A percentile compares a stretch with the other conserved stretches of the same genome.
phyloP scores from a whole-genome alignment of 2,888 invertebrate species.

The Drosophila picticornis region DNA sequence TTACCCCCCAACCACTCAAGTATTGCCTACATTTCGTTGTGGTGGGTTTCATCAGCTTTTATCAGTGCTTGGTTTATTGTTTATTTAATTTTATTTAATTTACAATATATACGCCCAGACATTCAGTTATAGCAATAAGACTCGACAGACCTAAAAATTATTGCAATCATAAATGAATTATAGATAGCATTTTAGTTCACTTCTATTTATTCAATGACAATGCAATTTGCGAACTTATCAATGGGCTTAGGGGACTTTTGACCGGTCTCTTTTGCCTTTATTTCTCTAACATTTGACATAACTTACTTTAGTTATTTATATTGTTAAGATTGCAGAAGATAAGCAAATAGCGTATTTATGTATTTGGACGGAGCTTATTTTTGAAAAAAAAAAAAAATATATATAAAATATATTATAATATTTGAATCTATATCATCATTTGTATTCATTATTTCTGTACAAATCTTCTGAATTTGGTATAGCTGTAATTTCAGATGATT shows the following conservation, averaged over 20 bases:
- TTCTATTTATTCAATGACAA: constrained; percentile 11
- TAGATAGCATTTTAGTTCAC: not conserved
- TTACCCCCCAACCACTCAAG: not conserved
- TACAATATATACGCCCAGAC: constrained; percentile 4
- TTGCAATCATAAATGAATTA: constrained; percentile 13
- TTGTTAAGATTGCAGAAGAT: not conserved
- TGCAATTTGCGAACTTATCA: constrained; percentile 22
- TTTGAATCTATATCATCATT: not conserved
- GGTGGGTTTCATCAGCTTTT: not conserved
- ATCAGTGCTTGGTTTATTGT: constrained; percentile 26
- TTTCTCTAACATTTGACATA: constrained; percentile 18
- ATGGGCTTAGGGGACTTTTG: not conserved
- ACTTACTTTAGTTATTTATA: not conserved
- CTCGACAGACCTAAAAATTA: not conserved
- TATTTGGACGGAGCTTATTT: not conserved
- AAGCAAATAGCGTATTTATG: not conserved
- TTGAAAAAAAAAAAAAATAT: not conserved
- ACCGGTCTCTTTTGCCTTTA: not conserved
- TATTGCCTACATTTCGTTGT: not conserved
- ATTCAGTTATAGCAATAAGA: not conserved
- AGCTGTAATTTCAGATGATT: not conserved
- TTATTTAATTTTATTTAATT: constrained; percentile 45
- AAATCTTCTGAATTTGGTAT: not conserved
- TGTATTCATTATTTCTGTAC: not conserved
- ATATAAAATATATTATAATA: not conserved